Evolutionary conservation across 2,797 vertebrate species (phyloP), one percentile per base, ranked within the genome.

Genomic region (Limnodromus scolopaceus): DNA sequence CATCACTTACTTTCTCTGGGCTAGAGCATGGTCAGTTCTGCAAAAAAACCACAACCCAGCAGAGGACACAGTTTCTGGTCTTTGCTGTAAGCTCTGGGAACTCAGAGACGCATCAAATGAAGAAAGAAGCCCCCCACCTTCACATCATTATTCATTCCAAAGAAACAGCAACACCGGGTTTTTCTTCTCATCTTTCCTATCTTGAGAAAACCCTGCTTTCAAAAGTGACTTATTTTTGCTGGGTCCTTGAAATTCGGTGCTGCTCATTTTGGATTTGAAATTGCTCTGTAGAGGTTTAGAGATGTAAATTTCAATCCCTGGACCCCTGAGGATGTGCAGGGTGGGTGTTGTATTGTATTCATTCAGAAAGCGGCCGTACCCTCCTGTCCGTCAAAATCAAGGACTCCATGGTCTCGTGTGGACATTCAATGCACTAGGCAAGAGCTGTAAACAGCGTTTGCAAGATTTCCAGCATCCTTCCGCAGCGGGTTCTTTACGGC

Each of bases 181-280:
- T 96, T 92, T 89, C 77, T 75, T 69, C 63, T 83, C 78, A 84
- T 64, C 51, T 82, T 61, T 60, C 51, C n/a, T 92, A 89, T 64
- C 66, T 70, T 95, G 61, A 51, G 89, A 91, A 95, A 97, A 92
- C 84, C 66, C 75, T 53, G n/a, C 53, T 91, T 96, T 77, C 88
- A 38, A 43, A 96, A 70, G 55, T 36, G 81, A 74, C 87, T 93
- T 75, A 24, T 69, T 79, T 55, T 76, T 87, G 11, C 66, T 64
- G n/a, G 53, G 30, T 69, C 80, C 71, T 88, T 90, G 57, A 82
- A 91, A 92, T 74, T 94, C 92, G 66, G 30, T 48, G 51, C 68
- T 53, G 74, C 61, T 89, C 70, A 43, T 78, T 96, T 85, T 57
- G n/a, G 43, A 75, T 90, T 92, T 91, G 38, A 66, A 94, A 88